Conservation (phyloP, 2,113 vertebrate species). For the Anoplopoma fimbria region DNA sequence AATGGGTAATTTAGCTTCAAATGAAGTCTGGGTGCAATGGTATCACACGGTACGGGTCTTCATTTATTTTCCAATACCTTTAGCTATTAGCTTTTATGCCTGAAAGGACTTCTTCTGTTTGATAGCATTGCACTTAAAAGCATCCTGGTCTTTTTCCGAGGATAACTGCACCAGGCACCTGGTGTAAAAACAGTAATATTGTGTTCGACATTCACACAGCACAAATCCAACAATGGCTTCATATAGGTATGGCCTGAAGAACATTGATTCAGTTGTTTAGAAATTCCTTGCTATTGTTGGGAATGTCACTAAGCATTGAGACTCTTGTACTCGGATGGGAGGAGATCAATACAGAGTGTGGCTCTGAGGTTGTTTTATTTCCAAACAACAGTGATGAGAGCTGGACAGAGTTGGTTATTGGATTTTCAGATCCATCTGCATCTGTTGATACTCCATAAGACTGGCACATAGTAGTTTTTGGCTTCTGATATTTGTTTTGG, state of each 20-base stretch:
- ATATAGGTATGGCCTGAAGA: conserved; percentile 15
- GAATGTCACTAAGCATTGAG: conserved; percentile 28
- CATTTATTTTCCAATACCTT: conserved; percentile 65
- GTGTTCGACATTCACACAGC: conserved; percentile 16
- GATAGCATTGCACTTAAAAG: conserved; percentile 32
- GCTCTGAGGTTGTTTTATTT: conserved; percentile 44
- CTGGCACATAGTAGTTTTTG: neutral
- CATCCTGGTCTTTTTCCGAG: conserved; percentile 37
- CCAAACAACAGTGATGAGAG: conserved; percentile 50
- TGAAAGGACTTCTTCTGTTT: conserved; percentile 49
- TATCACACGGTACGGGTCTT: conserved; percentile 48
- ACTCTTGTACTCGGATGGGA: conserved; percentile 27
- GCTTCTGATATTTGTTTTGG: conserved; percentile 6
- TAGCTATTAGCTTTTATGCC: conserved; percentile 61
- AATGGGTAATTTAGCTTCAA: conserved; percentile 72
- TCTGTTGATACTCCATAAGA: neutral
- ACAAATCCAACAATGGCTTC: conserved; percentile 17
- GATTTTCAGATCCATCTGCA: conserved; percentile 28
- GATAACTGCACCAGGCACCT: conserved; percentile 7
- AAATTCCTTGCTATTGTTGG: conserved; percentile 28
- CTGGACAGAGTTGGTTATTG: conserved; percentile 39
- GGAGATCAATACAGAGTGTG: conserved; percentile 47
- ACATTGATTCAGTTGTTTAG: conserved; percentile 31
- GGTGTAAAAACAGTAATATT: conserved; percentile 17
- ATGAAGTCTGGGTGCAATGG: conserved; percentile 63